Conservation (phyloP, 2,797 vertebrate species). For the Pantherophis alleghaniensis region DNA sequence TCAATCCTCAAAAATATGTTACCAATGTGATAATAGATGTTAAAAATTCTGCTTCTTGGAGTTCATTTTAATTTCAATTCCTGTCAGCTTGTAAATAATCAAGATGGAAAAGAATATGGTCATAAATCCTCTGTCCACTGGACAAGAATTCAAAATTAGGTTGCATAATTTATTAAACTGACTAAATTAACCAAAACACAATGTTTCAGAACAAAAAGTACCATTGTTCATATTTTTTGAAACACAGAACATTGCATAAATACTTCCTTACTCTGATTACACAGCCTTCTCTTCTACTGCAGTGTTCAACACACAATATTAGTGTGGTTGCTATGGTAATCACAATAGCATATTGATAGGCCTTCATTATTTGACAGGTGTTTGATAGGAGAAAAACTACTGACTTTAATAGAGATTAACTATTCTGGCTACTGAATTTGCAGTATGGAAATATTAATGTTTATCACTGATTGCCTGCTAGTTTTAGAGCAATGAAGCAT, state of each 20-base stretch:
- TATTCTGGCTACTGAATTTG: background rate
- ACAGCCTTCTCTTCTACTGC: background rate
- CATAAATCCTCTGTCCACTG: background rate
- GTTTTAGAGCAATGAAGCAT: background rate
- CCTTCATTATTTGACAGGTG: constrained; percentile 2
- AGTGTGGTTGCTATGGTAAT: constrained; percentile 10
- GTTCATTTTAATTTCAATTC: background rate
- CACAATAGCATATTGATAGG: background rate
- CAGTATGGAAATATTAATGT: background rate
- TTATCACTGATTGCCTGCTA: background rate
- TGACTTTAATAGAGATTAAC: background rate
- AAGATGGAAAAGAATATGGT: background rate
- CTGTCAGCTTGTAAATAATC: background rate
- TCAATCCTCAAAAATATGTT: background rate
- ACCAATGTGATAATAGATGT: background rate
- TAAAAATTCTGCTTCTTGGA: background rate
- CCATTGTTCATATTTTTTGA: background rate
- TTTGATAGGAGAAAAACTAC: background rate
- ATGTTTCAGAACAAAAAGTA: background rate
- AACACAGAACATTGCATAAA: constrained; percentile 1
- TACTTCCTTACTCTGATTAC: background rate
- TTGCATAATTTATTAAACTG: background rate
- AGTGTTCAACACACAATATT: background rate
- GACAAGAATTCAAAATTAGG: background rate
- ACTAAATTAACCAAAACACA: background rate